These are phyloP conservation scores for Taenioides sp. DNA, from an alignment of 2,797 vertebrate species.

Conservation along the genomic window DNA sequence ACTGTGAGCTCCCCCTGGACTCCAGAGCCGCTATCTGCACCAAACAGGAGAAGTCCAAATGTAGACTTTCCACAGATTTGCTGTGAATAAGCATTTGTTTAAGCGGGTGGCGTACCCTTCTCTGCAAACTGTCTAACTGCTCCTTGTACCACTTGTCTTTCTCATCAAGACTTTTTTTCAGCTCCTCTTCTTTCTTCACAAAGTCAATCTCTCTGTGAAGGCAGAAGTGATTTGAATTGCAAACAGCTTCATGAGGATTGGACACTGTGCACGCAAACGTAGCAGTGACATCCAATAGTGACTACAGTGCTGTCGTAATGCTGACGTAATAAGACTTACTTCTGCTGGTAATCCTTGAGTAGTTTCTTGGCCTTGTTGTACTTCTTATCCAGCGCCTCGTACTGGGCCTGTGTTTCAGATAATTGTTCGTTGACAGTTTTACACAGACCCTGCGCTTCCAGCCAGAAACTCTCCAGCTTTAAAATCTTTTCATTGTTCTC, in stretches of 20 bases:
- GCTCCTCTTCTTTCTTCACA: slow-evolving; percentile 87
- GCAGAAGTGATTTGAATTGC: slow-evolving; percentile 36
- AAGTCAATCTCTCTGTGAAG: slow-evolving; percentile 87
- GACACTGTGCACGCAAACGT: not conserved
- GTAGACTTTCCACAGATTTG: slow-evolving; percentile 9
- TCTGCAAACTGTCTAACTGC: slow-evolving; percentile 81
- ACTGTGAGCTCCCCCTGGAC: slow-evolving; percentile 59
- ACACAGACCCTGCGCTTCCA: slow-evolving; percentile 88
- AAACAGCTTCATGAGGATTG: not conserved
- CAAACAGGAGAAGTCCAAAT: slow-evolving; percentile 32
- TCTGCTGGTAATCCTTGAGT: slow-evolving; percentile 91
- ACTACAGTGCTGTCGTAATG: not conserved
- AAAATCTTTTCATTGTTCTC: slow-evolving; percentile 84
- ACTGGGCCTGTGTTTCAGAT: slow-evolving; percentile 85
- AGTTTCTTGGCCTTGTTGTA: slow-evolving; percentile 93
- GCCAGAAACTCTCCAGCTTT: slow-evolving; percentile 88
- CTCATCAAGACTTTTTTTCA: slow-evolving; percentile 82
- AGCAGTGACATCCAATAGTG: not conserved
- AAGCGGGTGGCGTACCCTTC: slow-evolving; percentile 74
- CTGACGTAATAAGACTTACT: slow-evolving; percentile 75
- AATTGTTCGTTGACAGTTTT: slow-evolving; percentile 88
- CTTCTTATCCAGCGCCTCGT: slow-evolving; percentile 89
- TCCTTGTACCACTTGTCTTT: slow-evolving; percentile 83
- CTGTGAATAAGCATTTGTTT: slow-evolving; percentile 6
- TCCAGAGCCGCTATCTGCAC: slow-evolving; percentile 80